Percentiles rank a stretch among this genome's conserved stretches.
Evolutionary conservation across 2,113 vertebrate genomes (phyloP).

Genomic region (Aix galericulata): DNA sequence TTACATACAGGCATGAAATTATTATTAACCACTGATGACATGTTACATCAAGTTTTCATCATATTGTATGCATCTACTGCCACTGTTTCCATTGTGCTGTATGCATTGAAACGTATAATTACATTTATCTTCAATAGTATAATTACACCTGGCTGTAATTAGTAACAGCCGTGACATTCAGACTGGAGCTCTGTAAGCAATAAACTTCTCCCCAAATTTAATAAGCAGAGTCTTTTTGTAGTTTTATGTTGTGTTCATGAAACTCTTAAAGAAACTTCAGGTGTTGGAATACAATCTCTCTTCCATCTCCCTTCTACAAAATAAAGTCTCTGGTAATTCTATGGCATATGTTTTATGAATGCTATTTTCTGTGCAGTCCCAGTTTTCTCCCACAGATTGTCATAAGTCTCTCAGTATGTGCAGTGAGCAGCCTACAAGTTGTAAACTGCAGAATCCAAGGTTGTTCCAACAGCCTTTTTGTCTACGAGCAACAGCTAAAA

Average conservation of each 20-base stretch:
- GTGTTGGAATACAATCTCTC: neutral
- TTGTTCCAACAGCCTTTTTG: neutral
- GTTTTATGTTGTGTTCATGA: neutral
- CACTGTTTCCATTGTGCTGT: neutral
- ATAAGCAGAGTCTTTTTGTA: neutral
- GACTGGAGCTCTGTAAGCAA: neutral
- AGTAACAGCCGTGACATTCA: constrained; percentile 32
- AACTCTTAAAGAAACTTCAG: neutral
- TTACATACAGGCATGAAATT: neutral
- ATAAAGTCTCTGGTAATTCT: neutral
- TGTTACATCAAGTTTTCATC: neutral
- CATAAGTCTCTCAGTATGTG: no score
- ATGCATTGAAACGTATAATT: neutral
- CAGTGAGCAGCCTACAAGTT: neutral
- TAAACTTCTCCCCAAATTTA: neutral
- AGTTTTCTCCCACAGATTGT: neutral
- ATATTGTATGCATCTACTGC: neutral
- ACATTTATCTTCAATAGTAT: neutral
- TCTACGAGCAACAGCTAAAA: neutral
- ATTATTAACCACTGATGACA: neutral
- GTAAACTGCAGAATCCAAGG: neutral
- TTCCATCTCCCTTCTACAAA: neutral
- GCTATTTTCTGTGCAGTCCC: neutral
- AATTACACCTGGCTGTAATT: constrained; percentile 26
- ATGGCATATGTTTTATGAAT: neutral